These are phyloP conservation scores for Eulacestoma nigropectus DNA, from an alignment of 2,113 vertebrate species.

Conservation along the genomic window DNA sequence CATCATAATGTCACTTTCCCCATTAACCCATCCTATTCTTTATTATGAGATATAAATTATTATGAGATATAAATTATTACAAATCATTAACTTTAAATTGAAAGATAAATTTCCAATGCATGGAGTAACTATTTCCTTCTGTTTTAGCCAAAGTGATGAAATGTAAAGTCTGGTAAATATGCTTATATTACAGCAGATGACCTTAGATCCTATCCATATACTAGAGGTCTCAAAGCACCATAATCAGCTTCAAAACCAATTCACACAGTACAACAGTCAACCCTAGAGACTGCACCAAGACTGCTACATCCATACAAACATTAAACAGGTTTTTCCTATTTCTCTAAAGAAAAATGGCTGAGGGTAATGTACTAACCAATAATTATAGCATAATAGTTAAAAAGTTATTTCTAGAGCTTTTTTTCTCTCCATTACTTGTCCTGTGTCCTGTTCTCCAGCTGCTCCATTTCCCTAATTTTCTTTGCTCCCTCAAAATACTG, in stretches of 20 bases:
- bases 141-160: neutral
- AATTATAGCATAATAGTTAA: neutral
- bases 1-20: neutral
- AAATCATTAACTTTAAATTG: neutral
- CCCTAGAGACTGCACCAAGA: neutral
- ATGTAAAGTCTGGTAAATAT: neutral
- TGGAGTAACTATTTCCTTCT: neutral
- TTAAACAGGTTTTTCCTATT: neutral
- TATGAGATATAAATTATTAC: neutral
- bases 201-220: neutral
- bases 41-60: neutral
- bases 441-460: neutral
- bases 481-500: neutral
- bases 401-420: neutral
- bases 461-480: neutral
- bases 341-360: neutral
- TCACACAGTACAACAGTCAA: neutral
- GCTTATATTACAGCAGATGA: neutral
- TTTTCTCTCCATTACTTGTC: neutral
- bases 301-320: neutral
- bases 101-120: neutral
- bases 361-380: neutral
- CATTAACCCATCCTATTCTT: neutral
- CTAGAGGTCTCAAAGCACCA: neutral
- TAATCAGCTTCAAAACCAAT: neutral